Evolutionary conservation across 1,140 invertebrate genomes (phyloP), one percentile per base, ranked within the genome.

Genomic region (Myzus persicae): DNA sequence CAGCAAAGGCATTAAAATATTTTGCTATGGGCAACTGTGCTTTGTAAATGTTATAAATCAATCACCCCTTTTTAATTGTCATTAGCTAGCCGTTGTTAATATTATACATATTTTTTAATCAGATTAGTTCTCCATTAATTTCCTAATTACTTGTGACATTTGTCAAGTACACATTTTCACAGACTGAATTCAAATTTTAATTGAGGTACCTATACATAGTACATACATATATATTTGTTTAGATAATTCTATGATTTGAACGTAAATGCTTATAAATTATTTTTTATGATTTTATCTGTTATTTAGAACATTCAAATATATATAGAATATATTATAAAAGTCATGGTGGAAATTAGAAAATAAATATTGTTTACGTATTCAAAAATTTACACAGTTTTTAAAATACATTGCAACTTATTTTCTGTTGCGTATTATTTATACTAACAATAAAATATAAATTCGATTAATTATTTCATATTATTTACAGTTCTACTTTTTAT

Each of bases 81-180:
- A 87, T 87, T 87, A 87, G 31, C 24, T 36, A 87, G 31, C 2
- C n/a, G 42, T 87, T 87, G 84, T 87, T 44, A 44, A 44, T 46
- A 84, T 26, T 46, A 84, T 26, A 36, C 1, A 87, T 48, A 46
- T 87, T 87, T 87, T 76, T 87, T 87, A 87, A 48, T 87, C 85
- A n/a, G 20, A 20, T 87, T 46, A 87, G 11, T n/a, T 87, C 42
- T 46, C 44, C 85, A 87, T 46, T 46, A 20, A 44, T 48, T 48
- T 44, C 85, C 31, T 87, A 87, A 87, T 87, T 87, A 87, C 11
- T n/a, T 7, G 26, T 87, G 85, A 46, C 84, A 87, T 46, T 46
- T 87, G 44, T 46, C 85, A 87, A 87, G 44, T 87, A 87, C 44
- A 87, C 42, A 42, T 44, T 85, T 85, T 44, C 14, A 31, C 20